A percentile compares a stretch with the other conserved stretches of the same genome.
Conservation (phyloP, 2,797 vertebrate genomes). For the Enteromius trimaculatus region DNA sequence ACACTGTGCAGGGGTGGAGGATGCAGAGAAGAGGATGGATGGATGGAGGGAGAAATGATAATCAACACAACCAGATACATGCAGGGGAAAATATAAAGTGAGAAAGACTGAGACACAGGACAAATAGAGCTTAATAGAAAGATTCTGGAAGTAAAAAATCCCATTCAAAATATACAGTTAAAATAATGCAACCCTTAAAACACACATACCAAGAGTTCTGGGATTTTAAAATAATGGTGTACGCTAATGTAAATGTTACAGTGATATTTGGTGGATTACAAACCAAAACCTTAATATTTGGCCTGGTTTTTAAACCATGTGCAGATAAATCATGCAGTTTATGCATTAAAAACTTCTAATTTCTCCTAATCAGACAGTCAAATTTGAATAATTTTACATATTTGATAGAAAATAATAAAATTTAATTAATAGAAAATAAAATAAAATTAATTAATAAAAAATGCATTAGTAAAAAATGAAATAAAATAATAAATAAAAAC, state of each 20-base stretch:
- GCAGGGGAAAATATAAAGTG: constrained; percentile 4
- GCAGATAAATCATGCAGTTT: neutral
- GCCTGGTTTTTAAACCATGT: neutral
- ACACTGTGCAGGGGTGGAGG: neutral
- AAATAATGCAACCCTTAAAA: neutral
- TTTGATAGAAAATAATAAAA: neutral
- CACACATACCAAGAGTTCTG: neutral
- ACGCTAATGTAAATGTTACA: neutral
- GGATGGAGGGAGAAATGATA: neutral
- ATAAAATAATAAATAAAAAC: too few relatives aligned
- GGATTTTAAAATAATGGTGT: neutral
- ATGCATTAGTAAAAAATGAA: too few relatives aligned
- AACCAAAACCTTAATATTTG: too few relatives aligned
- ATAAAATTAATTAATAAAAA: neutral
- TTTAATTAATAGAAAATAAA: neutral
- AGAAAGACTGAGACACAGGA: neutral
- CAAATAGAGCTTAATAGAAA: neutral
- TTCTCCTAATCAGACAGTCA: neutral
- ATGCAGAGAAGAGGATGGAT: neutral
- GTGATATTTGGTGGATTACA: neutral
- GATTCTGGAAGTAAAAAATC: neutral
- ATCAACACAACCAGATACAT: neutral
- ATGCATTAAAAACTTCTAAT: neutral
- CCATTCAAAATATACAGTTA: neutral
- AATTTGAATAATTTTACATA: neutral